A percentile compares a stretch with the other conserved stretches of the same genome.
Evolutionary conservation across 2,888 invertebrate species (phyloP).

Genomic region (Coleophora flavipennella): DNA sequence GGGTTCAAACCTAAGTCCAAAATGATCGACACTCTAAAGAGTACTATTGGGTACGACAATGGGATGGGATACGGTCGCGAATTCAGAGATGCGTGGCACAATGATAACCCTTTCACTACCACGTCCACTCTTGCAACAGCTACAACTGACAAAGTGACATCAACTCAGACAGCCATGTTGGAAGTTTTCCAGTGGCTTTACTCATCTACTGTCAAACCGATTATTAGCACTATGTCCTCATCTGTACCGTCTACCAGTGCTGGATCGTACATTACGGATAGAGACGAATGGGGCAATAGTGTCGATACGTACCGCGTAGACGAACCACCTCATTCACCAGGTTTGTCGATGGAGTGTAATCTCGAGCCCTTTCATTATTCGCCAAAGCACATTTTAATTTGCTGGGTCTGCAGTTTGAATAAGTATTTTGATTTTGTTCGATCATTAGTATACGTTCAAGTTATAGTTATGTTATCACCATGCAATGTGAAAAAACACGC

Average conservation of each 20-base stretch:
- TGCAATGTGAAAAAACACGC: not conserved
- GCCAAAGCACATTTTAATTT: constrained; percentile 59
- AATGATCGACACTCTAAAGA: constrained; percentile 64
- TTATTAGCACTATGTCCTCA: constrained; percentile 52
- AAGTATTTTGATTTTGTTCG: not conserved
- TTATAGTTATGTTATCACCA: too few relatives aligned
- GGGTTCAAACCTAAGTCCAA: constrained; percentile 63
- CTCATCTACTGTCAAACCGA: constrained; percentile 62
- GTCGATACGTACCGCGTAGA: constrained; percentile 67
- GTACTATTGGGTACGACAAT: constrained; percentile 61
- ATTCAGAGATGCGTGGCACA: constrained; percentile 59
- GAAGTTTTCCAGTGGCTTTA: constrained; percentile 68
- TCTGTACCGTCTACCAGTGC: constrained; percentile 41
- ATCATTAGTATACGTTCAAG: not conserved
- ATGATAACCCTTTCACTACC: constrained; percentile 67
- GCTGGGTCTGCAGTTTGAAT: constrained; percentile 9
- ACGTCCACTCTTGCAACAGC: constrained; percentile 56
- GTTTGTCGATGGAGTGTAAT: constrained; percentile 68
- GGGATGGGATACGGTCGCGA: constrained; percentile 52
- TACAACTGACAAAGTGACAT: constrained; percentile 60
- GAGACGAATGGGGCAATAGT: constrained; percentile 64
- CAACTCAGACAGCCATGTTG: constrained; percentile 65
- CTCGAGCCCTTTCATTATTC: constrained; percentile 40
- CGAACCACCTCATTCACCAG: constrained; percentile 68
- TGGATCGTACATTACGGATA: constrained; percentile 47